phyloP scores from a whole-genome alignment of 1,140 invertebrate genomes.

The Rhagoletis pomonella region DNA sequence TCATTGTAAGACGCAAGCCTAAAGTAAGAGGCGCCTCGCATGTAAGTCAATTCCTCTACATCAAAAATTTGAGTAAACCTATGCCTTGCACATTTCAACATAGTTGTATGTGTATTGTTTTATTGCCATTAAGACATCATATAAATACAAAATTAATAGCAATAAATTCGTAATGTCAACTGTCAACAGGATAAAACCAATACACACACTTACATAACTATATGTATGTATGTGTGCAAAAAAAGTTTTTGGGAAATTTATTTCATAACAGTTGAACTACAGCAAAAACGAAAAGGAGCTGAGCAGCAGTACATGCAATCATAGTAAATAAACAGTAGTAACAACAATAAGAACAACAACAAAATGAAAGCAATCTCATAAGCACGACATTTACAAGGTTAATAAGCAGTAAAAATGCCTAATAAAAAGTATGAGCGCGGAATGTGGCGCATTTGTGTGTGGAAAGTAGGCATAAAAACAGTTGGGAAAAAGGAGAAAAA shows the following conservation, averaged over 20 bases:
- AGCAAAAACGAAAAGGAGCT: slow-evolving; percentile 12
- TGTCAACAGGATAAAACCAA: slow-evolving; percentile 52
- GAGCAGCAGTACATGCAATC: neutral
- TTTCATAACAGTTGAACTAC: slow-evolving; percentile 30
- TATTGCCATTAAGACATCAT: slow-evolving; percentile 55
- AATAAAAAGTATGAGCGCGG: neutral
- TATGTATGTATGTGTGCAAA: neutral
- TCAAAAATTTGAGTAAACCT: too few relatives aligned
- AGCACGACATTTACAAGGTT: slow-evolving; percentile 45
- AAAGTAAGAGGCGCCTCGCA: too few relatives aligned
- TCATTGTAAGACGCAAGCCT: too few relatives aligned
- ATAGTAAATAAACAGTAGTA: slow-evolving; percentile 28
- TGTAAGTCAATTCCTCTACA: too few relatives aligned
- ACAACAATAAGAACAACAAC: slow-evolving; percentile 13
- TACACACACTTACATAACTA: neutral
- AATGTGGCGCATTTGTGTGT: neutral
- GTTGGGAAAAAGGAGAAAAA: neutral
- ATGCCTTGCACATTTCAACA: too few relatives aligned
- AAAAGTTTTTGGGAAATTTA: slow-evolving; percentile 50
- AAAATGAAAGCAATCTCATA: neutral
- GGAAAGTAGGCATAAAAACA: neutral
- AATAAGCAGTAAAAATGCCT: slow-evolving; percentile 36
- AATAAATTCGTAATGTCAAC: slow-evolving; percentile 56
- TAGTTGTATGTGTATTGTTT: slow-evolving; percentile 2
- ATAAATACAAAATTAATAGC: slow-evolving; percentile 56